Evolutionary conservation across 2,888 invertebrate genomes (phyloP).

Genomic region (Synanthedon andrenaeformis): DNA sequence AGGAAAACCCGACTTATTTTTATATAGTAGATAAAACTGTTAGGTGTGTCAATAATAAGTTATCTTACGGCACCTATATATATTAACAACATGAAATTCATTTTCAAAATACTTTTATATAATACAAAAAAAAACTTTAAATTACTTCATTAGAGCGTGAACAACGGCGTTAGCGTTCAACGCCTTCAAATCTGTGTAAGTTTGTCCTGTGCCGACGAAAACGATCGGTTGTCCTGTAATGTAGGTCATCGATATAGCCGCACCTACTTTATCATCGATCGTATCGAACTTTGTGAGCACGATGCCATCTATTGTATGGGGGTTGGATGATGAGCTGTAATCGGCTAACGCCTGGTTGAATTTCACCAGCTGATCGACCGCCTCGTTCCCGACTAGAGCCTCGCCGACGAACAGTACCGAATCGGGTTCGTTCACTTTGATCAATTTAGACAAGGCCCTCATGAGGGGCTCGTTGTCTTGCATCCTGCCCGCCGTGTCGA

Average conservation of each 20-base stretch:
- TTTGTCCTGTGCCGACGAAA: constrained; percentile 99
- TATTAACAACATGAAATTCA: too few species aligned
- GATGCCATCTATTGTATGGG: constrained; percentile 97
- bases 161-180: constrained; percentile 97
- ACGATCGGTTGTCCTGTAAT: constrained; percentile 99
- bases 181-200: constrained; percentile 97
- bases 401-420: constrained; percentile 99
- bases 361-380: constrained; percentile 98
- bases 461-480: constrained; percentile 99
- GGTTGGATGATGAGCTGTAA: constrained; percentile 80
- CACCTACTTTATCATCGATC: constrained; percentile 99
- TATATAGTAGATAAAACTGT: too few species aligned
- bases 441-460: constrained; percentile 96
- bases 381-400: constrained; percentile 99
- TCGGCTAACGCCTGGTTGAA: constrained; percentile 99
- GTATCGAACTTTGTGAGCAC: constrained; percentile 99
- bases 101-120: too few species aligned
- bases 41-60: too few species aligned
- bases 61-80: too few species aligned
- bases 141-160: constrained; percentile 92
- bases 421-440: constrained; percentile 97
- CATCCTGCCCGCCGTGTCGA: constrained; percentile 99
- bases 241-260: constrained; percentile 99
- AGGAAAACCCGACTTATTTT: too few species aligned
- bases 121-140: too few species aligned